These are phyloP conservation scores for Bellardia pandia DNA, from an alignment of 2,888 invertebrate species.

Conservation along the genomic window DNA sequence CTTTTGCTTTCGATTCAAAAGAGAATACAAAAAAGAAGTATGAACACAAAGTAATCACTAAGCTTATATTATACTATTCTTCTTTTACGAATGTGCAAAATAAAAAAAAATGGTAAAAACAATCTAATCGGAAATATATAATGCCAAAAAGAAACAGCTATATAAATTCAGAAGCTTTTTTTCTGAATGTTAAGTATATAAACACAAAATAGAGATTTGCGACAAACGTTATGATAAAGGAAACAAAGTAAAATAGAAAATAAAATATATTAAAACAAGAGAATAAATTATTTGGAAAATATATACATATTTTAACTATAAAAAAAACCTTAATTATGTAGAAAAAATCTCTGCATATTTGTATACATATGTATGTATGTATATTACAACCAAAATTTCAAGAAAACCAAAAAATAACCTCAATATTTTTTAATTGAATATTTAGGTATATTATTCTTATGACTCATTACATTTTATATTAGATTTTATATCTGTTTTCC, in stretches of 20 bases:
- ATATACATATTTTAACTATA: slow-evolving; percentile 2
- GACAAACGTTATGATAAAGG: slow-evolving; percentile 14
- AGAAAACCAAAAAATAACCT: slow-evolving; percentile 7
- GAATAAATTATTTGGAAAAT: background rate
- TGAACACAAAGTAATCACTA: slow-evolving; percentile 73
- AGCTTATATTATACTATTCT: slow-evolving; percentile 50
- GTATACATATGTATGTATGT: too few species aligned
- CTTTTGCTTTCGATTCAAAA: slow-evolving; percentile 81
- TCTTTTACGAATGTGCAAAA: slow-evolving; percentile 65
- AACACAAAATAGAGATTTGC: slow-evolving; percentile 46
- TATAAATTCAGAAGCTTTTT: slow-evolving; percentile 43
- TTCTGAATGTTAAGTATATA: slow-evolving; percentile 28
- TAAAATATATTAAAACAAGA: background rate
- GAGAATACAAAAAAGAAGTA: slow-evolving; percentile 62
- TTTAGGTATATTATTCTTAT: background rate
- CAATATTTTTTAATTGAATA: slow-evolving; percentile 10
- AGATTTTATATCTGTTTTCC: slow-evolving; percentile 44
- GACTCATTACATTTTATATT: slow-evolving; percentile 40
- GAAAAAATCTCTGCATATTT: background rate
- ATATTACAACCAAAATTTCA: background rate
- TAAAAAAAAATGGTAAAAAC: background rate
- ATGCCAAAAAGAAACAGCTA: slow-evolving; percentile 73
- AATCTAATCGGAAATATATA: slow-evolving; percentile 27
- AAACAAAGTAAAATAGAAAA: slow-evolving; percentile 13
- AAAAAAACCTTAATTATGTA: slow-evolving; percentile 12